A percentile compares a stretch with the other conserved stretches of the same genome.
phyloP scores from a whole-genome alignment of 2,888 invertebrate species.

The Drosophila nr. fundita region DNA sequence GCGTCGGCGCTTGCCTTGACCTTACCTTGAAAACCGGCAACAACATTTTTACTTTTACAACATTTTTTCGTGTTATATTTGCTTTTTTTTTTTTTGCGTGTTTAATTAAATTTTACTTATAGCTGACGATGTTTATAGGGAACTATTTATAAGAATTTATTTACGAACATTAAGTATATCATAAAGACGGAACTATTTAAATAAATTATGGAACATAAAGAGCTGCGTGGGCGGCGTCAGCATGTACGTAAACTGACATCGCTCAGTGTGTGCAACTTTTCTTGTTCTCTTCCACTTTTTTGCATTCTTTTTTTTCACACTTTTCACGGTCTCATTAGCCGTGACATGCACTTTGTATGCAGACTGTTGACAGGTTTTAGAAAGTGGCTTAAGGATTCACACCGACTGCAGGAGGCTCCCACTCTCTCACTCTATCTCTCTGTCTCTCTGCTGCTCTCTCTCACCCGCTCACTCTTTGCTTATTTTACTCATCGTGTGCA shows the following conservation, averaged over 20 bases:
- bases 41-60: slow-evolving; percentile 69
- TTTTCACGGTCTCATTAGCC: slow-evolving; percentile 49
- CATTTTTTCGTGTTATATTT: slow-evolving; percentile 15
- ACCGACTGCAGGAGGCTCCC: not conserved
- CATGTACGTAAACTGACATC: slow-evolving; percentile 19
- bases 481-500: slow-evolving; percentile 36
- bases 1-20: slow-evolving; percentile 72
- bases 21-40: slow-evolving; percentile 69
- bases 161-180: slow-evolving; percentile 69
- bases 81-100: slow-evolving; percentile 32
- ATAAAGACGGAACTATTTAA: slow-evolving; percentile 76
- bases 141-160: slow-evolving; percentile 68
- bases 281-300: not conserved
- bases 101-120: slow-evolving; percentile 65
- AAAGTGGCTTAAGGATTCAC: slow-evolving; percentile 29
- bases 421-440: not conserved
- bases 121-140: slow-evolving; percentile 36
- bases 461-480: not conserved
- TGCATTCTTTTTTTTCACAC: slow-evolving; percentile 2
- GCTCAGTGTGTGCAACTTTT: slow-evolving; percentile 20
- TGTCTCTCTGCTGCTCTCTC: not conserved
- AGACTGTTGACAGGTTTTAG: slow-evolving; percentile 25
- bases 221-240: slow-evolving; percentile 57
- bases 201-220: slow-evolving; percentile 74
- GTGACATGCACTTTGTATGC: slow-evolving; percentile 54